Percentiles rank a stretch among this genome's conserved stretches.
Conservation (phyloP, 2,888 invertebrate genomes). For the Ashinkailepas kermadecensis region DNA sequence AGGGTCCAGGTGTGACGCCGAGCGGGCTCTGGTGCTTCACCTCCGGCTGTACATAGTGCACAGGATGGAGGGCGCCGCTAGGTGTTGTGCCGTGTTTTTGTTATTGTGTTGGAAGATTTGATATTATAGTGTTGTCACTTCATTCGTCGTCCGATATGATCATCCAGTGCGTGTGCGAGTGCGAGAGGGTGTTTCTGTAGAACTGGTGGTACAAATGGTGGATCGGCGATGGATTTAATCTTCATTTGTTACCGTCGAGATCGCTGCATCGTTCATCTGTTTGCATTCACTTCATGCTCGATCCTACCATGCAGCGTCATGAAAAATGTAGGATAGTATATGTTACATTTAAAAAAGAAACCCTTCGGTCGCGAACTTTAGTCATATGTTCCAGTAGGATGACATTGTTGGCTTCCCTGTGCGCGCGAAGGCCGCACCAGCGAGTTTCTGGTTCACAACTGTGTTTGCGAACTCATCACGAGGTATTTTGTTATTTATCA, state of each 20-base stretch:
- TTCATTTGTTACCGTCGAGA: background rate
- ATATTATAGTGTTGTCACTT: constrained; percentile 22
- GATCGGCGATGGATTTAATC: background rate
- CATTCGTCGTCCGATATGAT: constrained; percentile 11
- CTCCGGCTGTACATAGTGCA: background rate
- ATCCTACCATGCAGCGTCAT: background rate
- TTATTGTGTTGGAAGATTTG: constrained; percentile 22
- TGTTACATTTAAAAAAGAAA: too few relatives aligned
- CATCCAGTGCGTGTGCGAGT: background rate
- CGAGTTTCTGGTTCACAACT: background rate
- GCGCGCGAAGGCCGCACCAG: background rate
- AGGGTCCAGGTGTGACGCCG: too few relatives aligned
- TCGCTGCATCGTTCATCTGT: background rate
- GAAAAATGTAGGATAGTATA: too few relatives aligned
- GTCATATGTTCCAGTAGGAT: too few relatives aligned
- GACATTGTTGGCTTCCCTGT: too few relatives aligned
- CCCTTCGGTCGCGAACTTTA: too few relatives aligned
- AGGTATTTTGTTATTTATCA: constrained; percentile 23
- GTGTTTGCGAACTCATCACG: constrained; percentile 11
- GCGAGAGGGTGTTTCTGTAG: constrained; percentile 7
- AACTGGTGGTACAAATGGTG: constrained; percentile 12
- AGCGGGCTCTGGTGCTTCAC: too few relatives aligned
- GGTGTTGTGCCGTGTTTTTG: constrained; percentile 19
- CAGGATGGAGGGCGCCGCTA: background rate
- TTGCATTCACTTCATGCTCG: background rate